Base-by-base conservation (phyloP, 2,888 invertebrate genomes). In the Heliconius ethilla region DNA sequence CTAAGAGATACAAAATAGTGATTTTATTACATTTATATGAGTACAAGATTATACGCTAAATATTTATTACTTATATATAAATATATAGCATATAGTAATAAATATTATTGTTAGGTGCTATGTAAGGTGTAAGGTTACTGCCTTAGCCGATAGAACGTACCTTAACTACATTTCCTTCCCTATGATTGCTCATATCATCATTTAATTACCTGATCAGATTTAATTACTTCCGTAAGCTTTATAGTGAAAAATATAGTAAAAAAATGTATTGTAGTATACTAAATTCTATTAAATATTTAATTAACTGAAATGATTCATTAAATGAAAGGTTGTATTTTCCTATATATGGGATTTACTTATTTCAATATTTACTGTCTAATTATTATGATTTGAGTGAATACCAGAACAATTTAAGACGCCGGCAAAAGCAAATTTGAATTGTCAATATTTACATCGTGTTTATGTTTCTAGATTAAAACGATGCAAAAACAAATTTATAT, bases 1-100 rank as follows among this genome's bases (percentile, higher is more conserved):
- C 15, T 45, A 15, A n/a, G 37, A 37, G 25, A 3, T 13, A 15
- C 2, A 40, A 69, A 40, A 69, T 5, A 40, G 6, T 40, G 40
- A 25, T 69, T 45, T 69, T 69, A 69, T 25, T 37, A 67, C n/a
- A n/a, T 18, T n/a, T 69, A 40, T 40, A 69, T 69, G 37, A 40
- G 40, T 37, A n/a, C 18, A 45, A 15, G 25, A 69, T 25, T 25
- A 69, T 45, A 7, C 1, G 9, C 1, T 33, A 33, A 1, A 33
- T 33, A 33, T 33, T 33, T 33, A 33, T 33, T 33, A 33, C 5
- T 33, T 33, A 33, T 33, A 33, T 33, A 33, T 40, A 67, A 5
- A 29, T 29, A 29, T 29, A 29, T 29, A 29, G 29, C 29, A 29
- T 29, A 29, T 5, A 29, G 29, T 29, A 29, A 29, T 29, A 29